Evolutionary conservation across 64 coral and sea anemone genomes (phyloP).

Genomic region (Astreopora myriophthalma): DNA sequence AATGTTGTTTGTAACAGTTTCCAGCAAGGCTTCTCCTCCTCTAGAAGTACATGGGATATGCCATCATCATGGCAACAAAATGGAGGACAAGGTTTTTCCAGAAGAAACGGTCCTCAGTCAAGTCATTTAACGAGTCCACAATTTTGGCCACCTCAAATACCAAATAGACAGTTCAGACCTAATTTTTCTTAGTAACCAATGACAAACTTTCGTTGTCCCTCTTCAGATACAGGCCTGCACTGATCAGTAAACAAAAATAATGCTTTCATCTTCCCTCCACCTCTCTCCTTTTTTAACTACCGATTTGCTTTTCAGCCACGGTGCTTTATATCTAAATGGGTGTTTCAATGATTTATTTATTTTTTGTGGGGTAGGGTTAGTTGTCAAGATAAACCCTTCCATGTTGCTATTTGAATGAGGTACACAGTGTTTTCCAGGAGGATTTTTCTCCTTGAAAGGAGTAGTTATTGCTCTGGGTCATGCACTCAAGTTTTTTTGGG

Average conservation of each 20-base stretch:
- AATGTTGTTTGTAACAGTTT: neutral
- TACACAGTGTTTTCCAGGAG: too few species aligned
- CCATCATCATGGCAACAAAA: constrained; percentile 43
- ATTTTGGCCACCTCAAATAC: neutral
- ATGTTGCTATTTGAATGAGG: too few species aligned
- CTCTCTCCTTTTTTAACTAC: too few species aligned
- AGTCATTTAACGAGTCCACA: neutral
- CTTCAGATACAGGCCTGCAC: neutral
- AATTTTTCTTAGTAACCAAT: neutral
- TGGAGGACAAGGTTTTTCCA: neutral
- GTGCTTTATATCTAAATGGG: too few species aligned
- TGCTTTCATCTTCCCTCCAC: too few species aligned
- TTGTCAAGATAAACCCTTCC: too few species aligned
- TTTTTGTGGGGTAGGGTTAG: too few species aligned
- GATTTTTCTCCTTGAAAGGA: too few species aligned
- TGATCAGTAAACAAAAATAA: neutral
- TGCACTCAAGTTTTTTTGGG: too few species aligned
- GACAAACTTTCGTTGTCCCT: neutral
- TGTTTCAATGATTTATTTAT: too few species aligned
- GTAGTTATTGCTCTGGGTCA: too few species aligned
- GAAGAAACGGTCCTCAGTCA: neutral
- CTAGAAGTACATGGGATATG: neutral
- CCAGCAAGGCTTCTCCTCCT: neutral
- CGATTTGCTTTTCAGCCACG: too few species aligned
- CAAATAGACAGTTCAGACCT: neutral